These are phyloP conservation scores for Chelonus insularis DNA, from an alignment of 1,140 invertebrate species.

Conservation along the genomic window DNA sequence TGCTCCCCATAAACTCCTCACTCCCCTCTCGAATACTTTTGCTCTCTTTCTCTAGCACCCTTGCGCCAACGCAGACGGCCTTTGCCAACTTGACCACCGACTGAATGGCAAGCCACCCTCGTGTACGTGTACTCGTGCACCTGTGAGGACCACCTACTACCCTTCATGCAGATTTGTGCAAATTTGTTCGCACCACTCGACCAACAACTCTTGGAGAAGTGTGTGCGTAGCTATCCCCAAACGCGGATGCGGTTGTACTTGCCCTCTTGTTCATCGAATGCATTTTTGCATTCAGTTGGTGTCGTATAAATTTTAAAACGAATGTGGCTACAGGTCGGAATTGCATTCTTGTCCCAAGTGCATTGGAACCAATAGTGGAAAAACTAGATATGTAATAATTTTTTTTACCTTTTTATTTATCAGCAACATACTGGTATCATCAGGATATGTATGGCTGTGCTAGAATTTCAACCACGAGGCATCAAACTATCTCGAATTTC, in stretches of 20 bases:
- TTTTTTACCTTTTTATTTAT: background rate
- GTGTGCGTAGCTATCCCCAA: conserved; percentile 5
- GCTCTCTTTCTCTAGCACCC: conserved; percentile 16
- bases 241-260: conserved; percentile 1
- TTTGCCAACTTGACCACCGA: conserved; percentile 26
- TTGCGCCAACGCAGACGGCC: conserved; percentile 20
- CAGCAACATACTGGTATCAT: conserved; percentile 5
- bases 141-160: background rate
- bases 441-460: conserved; percentile 18
- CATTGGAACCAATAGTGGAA: background rate
- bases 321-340: background rate
- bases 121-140: conserved; percentile 2
- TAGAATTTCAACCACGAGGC: conserved; percentile 5
- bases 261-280: background rate
- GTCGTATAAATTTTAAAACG: background rate
- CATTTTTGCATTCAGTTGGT: background rate
- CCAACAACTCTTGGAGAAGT: conserved; percentile 8
- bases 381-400: background rate
- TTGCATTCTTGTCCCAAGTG: conserved; percentile 1
- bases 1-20: background rate
- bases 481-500: conserved; percentile 18
- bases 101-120: conserved; percentile 21
- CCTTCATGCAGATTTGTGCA: conserved; percentile 31
- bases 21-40: background rate
- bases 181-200: conserved; percentile 25